Conservation (phyloP, 2,113 vertebrate genomes). For the Rattus rattus region DNA sequence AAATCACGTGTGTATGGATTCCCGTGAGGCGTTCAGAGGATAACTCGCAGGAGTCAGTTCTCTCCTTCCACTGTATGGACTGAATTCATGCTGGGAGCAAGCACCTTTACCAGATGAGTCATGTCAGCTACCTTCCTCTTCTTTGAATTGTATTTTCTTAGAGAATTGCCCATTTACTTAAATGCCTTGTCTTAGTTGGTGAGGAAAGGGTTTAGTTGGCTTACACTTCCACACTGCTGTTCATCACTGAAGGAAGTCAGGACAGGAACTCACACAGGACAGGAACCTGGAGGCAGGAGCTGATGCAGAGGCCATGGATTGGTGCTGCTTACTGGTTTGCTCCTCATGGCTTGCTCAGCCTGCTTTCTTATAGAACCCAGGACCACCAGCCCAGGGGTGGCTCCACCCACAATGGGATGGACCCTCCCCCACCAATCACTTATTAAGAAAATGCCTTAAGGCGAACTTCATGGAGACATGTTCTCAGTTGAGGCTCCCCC, state of each 20-base stretch:
- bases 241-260: neutral
- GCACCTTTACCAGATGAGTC: neutral
- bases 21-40: neutral
- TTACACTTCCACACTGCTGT: neutral
- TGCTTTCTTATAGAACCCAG: neutral
- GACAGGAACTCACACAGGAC: neutral
- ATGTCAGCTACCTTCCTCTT: neutral
- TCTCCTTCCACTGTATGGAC: neutral
- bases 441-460: neutral
- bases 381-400: neutral
- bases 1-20: neutral
- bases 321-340: neutral
- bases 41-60: neutral
- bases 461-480: neutral
- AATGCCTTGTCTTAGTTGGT: neutral
- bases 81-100: neutral
- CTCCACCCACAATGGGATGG: neutral
- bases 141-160: neutral
- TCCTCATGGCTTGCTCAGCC: neutral
- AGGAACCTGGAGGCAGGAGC: neutral
- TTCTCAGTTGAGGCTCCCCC: neutral
- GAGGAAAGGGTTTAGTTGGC: neutral
- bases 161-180: neutral
- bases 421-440: neutral
- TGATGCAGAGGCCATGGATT: neutral